phyloP scores from a whole-genome alignment of 2,113 vertebrate genomes.

The Triplophysa siluroides region DNA sequence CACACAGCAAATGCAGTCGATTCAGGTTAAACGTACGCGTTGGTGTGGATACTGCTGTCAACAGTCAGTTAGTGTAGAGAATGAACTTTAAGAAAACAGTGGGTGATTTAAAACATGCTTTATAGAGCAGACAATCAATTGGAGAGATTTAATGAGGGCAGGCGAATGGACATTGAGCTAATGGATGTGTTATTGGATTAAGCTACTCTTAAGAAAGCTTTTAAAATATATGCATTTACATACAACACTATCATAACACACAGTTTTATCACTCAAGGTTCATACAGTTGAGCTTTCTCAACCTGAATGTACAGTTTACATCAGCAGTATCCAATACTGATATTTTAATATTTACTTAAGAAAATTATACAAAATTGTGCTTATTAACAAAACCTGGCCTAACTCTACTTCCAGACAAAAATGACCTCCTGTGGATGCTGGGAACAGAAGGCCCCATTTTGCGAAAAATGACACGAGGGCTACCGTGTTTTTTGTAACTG shows the following conservation, averaged over 20 bases:
- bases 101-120: constrained; percentile 1
- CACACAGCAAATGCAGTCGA: constrained; percentile 23
- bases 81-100: constrained; percentile 4
- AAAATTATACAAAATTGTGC: no score
- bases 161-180: constrained; percentile 9
- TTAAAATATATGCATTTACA: neutral
- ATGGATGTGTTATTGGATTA: neutral
- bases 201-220: neutral
- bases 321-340: no score
- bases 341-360: no score
- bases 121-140: constrained; percentile 8
- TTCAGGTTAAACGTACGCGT: constrained; percentile 5
- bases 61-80: constrained; percentile 19
- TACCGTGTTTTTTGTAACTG: constrained; percentile 84
- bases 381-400: neutral
- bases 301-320: neutral
- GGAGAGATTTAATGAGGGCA: neutral
- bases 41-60: constrained; percentile 14
- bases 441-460: constrained; percentile 74
- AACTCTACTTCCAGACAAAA: constrained; percentile 9
- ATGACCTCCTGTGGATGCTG: constrained; percentile 65
- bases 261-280: neutral
- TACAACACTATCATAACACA: neutral
- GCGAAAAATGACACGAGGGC: constrained; percentile 80
- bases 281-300: neutral